Conservation (phyloP, 2,888 invertebrate species). For the Lasioglossum leucozonium region DNA sequence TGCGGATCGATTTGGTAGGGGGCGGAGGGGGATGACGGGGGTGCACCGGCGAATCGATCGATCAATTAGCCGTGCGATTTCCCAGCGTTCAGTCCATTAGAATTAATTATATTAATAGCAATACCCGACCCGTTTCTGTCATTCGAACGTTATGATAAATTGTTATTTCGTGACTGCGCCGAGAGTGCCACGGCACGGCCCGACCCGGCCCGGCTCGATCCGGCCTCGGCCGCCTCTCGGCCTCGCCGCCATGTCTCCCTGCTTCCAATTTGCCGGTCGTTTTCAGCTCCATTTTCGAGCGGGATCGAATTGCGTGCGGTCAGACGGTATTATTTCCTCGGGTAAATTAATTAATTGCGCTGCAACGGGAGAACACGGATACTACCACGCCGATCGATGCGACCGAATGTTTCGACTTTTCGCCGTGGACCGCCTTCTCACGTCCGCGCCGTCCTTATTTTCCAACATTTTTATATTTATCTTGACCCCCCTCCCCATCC, state of each 20-base stretch:
- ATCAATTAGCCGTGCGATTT: slow-evolving; percentile 60
- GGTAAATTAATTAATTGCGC: slow-evolving; percentile 68
- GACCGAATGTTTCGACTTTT: slow-evolving; percentile 45
- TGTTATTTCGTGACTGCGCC: slow-evolving; percentile 56
- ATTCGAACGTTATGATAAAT: slow-evolving; percentile 62
- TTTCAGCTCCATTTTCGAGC: slow-evolving; percentile 56
- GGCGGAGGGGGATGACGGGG: too few species aligned
- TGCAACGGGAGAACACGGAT: slow-evolving; percentile 34
- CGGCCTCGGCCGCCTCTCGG: slow-evolving; percentile 1
- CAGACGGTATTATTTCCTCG: slow-evolving; percentile 60
- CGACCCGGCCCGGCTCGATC: too few species aligned
- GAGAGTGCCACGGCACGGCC: background rate
- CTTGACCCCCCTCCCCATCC: too few species aligned
- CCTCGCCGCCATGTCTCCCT: slow-evolving; percentile 7
- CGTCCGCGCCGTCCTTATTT: background rate
- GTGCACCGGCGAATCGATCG: slow-evolving; percentile 60
- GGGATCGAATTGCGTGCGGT: slow-evolving; percentile 52
- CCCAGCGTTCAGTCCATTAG: slow-evolving; percentile 61
- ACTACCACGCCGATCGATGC: slow-evolving; percentile 40
- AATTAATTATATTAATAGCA: slow-evolving; percentile 69
- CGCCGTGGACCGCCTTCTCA: background rate
- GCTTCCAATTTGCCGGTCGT: slow-evolving; percentile 54
- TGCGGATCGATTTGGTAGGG: slow-evolving; percentile 7
- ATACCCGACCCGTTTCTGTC: slow-evolving; percentile 59
- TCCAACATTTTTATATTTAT: background rate